A percentile compares a stretch with the other conserved stretches of the same genome.
Evolutionary conservation across 2,113 vertebrate species (phyloP).

Genomic region (Onychostoma macrolepis): DNA sequence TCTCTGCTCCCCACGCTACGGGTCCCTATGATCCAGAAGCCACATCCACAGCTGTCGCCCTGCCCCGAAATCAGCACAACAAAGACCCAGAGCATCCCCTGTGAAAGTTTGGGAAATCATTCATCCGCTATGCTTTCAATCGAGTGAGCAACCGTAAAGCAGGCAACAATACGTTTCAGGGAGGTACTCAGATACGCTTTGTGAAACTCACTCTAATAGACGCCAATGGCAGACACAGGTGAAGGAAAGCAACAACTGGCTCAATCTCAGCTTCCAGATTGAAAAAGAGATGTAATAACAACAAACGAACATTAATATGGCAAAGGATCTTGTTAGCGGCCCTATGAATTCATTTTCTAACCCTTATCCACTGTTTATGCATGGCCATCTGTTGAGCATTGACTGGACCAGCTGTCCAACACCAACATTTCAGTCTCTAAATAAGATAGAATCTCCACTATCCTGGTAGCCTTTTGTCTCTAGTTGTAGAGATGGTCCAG

Average conservation of each 20-base stretch:
- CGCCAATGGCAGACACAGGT: neutral
- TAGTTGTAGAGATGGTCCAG: slow-evolving; percentile 22
- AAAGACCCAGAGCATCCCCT: slow-evolving; percentile 24
- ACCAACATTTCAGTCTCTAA: slow-evolving; percentile 6
- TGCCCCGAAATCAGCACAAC: slow-evolving; percentile 23
- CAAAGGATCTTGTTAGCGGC: neutral
- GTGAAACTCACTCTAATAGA: neutral
- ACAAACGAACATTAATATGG: neutral
- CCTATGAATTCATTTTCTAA: slow-evolving; percentile 37
- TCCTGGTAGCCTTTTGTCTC: slow-evolving; percentile 57
- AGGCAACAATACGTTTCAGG: slow-evolving; percentile 22
- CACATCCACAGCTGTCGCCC: slow-evolving; percentile 17
- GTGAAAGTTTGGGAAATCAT: slow-evolving; percentile 47
- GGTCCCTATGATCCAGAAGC: neutral
- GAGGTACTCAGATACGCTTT: slow-evolving; percentile 19
- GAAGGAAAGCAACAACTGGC: neutral
- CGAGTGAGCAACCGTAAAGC: slow-evolving; percentile 32
- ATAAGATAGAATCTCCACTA: neutral
- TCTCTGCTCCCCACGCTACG: neutral
- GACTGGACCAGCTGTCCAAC: slow-evolving; percentile 56
- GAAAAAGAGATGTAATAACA: neutral
- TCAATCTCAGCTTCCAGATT: neutral
- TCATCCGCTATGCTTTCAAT: slow-evolving; percentile 40
- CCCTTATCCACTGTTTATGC: slow-evolving; percentile 59
- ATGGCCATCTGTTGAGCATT: slow-evolving; percentile 67